A percentile compares a stretch with the other conserved stretches of the same genome.
Evolutionary conservation across 2,113 vertebrate genomes (phyloP).

Genomic region (Pycnonotus jocosus): DNA sequence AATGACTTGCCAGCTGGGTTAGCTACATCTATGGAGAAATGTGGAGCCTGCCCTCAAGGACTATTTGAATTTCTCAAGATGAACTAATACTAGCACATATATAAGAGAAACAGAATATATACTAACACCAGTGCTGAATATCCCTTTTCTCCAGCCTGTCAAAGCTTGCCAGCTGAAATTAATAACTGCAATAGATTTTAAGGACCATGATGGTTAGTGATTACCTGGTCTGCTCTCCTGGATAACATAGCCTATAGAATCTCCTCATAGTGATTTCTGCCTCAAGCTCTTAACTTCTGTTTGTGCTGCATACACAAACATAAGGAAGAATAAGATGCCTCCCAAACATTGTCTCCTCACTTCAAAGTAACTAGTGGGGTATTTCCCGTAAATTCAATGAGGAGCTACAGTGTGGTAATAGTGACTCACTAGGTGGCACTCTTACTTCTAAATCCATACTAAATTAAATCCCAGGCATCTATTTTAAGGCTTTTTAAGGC

Average conservation of each 20-base stretch:
- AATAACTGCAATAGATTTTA: neutral
- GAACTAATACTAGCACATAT: neutral
- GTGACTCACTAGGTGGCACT: slow-evolving; percentile 56
- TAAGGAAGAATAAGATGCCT: neutral
- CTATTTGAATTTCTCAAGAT: slow-evolving; percentile 1
- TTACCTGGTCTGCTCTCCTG: neutral
- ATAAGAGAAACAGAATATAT: neutral
- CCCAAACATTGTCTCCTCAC: neutral
- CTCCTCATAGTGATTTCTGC: neutral
- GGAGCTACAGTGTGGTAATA: neutral
- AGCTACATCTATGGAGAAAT: neutral
- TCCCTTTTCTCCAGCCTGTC: neutral
- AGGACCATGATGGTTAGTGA: neutral
- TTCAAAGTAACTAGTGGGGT: neutral
- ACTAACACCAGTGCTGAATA: neutral
- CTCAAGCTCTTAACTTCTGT: neutral
- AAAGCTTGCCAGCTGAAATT: neutral
- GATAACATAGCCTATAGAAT: neutral
- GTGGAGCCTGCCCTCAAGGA: neutral
- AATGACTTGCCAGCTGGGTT: neutral
- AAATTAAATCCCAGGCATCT: neutral
- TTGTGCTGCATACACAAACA: neutral
- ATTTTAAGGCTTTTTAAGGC: neutral
- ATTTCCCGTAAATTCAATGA: neutral
- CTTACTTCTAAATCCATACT: slow-evolving; percentile 38